Evolutionary conservation across 2,113 vertebrate species (phyloP), one percentile per base, ranked within the genome.

Genomic region (Albula goreensis): DNA sequence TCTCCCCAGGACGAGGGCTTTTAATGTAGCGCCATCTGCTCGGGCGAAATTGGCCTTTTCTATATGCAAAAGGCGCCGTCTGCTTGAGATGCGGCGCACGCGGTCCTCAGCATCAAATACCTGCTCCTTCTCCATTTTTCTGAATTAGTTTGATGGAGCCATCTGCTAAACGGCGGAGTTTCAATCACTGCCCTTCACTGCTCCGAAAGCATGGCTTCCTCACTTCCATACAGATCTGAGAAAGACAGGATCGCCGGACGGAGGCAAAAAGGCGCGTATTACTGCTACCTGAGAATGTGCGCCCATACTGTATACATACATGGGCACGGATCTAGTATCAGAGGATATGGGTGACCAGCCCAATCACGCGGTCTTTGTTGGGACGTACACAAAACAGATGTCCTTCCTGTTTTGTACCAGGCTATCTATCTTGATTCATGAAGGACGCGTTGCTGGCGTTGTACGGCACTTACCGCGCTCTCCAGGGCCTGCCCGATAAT

Each of bases 401-500:
- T 74, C 22, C 70, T 31, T 8, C 9, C 70, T 31, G 2, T 31
- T 74, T n/a, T 25, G 7, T 22, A 74, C 11, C 22, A 74, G 9
- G 70, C n/a, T 41, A 7, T 8, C 22, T 9, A 31, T 74, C n/a
- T 22, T 10, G 22, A 31, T n/a, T 0, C n/a, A 10, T 9, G 9
- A 74, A 31, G 70, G 70, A 8, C 4, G n/a, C 25, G 70, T n/a
- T n/a, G 70, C 70, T 0, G 1, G 2, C n/a, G 7, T 6, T 56
- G 53, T 9, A 13, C 2, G 56, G 53, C 49, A 86, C 93, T 93
- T 96, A 99, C 98, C 96, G 96, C 93, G 93, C 96, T 97, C 95
- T 99, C 98, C 93, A 99, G 95, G 86, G 99, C 98, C 93, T 99
- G 98, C 85, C 98, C 98, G 83, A 98, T 95, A 90, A 99, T 99